These are phyloP conservation scores for Sigmodon hispidus DNA, from an alignment of 2,113 vertebrate genomes.

Conservation along the genomic window DNA sequence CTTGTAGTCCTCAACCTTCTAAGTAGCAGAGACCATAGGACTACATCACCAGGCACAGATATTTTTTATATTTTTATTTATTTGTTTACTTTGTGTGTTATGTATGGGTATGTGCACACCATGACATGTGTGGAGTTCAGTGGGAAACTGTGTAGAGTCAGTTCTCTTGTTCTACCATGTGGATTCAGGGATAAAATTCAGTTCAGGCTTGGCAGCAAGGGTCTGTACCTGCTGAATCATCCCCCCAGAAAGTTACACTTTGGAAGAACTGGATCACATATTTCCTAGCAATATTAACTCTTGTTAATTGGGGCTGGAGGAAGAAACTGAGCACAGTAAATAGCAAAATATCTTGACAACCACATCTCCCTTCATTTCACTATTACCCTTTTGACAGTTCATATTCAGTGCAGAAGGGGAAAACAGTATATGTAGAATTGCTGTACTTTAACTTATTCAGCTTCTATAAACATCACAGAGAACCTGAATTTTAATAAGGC, in stretches of 20 bases:
- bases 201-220: not conserved
- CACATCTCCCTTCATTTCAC: not conserved
- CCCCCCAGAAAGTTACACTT: not conserved
- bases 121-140: not conserved
- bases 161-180: not conserved
- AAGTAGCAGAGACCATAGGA: not conserved
- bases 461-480: slow-evolving; percentile 40
- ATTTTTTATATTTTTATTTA: not conserved
- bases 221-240: not conserved
- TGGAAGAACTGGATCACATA: not conserved
- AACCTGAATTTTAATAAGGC: slow-evolving; percentile 62
- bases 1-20: not conserved
- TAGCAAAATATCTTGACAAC: not conserved
- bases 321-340: not conserved
- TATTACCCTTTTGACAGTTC: not conserved
- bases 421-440: not conserved
- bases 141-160: not conserved
- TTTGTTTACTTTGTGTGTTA: not conserved
- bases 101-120: not conserved
- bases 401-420: not conserved
- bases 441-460: slow-evolving; percentile 1
- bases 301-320: not conserved
- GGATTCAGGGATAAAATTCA: not conserved
- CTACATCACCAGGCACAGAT: not conserved
- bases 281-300: not conserved